Evolutionary conservation across 2,113 vertebrate genomes (phyloP).

Genomic region (Empidonax traillii): DNA sequence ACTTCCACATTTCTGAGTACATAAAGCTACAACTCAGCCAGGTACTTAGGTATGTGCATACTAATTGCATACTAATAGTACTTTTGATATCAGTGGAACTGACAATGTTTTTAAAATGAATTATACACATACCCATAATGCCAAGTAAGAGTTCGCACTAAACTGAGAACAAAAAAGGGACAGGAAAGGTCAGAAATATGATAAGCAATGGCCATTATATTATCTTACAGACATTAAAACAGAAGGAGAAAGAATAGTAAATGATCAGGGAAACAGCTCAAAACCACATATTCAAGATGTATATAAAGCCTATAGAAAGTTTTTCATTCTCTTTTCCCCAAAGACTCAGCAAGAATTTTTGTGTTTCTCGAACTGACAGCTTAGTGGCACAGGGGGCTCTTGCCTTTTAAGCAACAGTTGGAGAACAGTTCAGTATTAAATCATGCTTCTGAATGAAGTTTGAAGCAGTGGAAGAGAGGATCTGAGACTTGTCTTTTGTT

Average conservation of each 20-base stretch:
- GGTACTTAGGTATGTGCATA: background rate
- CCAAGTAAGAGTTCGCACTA: background rate
- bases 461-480: background rate
- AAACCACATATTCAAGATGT: background rate
- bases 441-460: background rate
- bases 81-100: background rate
- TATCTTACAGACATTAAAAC: background rate
- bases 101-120: background rate
- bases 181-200: background rate
- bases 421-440: background rate
- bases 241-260: background rate
- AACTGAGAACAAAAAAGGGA: background rate
- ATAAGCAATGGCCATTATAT: background rate
- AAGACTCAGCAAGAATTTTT: background rate
- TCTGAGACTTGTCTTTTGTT: background rate
- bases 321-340: background rate
- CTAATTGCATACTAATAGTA: background rate
- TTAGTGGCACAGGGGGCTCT: background rate
- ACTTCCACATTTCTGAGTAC: background rate
- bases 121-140: background rate
- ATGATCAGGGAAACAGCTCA: background rate
- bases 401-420: background rate
- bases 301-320: background rate
- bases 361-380: background rate
- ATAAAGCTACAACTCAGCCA: background rate